These are phyloP conservation scores for Saturnia japonica DNA, from an alignment of 2,888 invertebrate species.

Conservation along the genomic window DNA sequence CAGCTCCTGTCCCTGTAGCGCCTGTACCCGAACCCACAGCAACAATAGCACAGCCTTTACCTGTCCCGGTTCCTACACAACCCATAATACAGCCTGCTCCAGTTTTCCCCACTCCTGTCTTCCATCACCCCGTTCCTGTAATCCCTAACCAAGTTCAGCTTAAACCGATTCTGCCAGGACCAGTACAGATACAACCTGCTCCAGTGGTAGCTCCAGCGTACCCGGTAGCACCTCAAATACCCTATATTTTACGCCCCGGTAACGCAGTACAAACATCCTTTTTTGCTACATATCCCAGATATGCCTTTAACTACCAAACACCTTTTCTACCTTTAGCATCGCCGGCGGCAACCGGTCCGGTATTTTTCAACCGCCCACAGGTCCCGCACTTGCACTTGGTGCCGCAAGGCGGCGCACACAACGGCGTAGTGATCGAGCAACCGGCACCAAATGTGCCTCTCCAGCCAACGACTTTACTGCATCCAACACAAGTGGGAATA, in stretches of 20 bases:
- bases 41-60: slow-evolving; percentile 53
- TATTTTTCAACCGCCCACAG: slow-evolving; percentile 56
- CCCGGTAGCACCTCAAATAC: slow-evolving; percentile 52
- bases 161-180: slow-evolving; percentile 50
- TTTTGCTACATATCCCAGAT: slow-evolving; percentile 73
- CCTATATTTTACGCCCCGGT: slow-evolving; percentile 70
- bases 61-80: slow-evolving; percentile 48
- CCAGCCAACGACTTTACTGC: slow-evolving; percentile 27
- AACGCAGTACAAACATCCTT: slow-evolving; percentile 70
- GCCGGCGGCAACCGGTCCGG: slow-evolving; percentile 40
- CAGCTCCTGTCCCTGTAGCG: slow-evolving; percentile 38
- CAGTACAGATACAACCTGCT: slow-evolving; percentile 49
- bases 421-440: slow-evolving; percentile 49
- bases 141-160: slow-evolving; percentile 51
- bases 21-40: slow-evolving; percentile 52
- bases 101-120: slow-evolving; percentile 41
- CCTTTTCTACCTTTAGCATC: slow-evolving; percentile 49
- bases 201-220: slow-evolving; percentile 45
- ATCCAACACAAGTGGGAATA: slow-evolving; percentile 21
- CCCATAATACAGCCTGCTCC: slow-evolving; percentile 44
- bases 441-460: slow-evolving; percentile 32
- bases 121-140: slow-evolving; percentile 47
- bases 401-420: slow-evolving; percentile 42
- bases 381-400: slow-evolving; percentile 51
- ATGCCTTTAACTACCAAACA: slow-evolving; percentile 64